Conservation (phyloP, 2,797 vertebrate genomes). For the Bradypodion pumilum region DNA sequence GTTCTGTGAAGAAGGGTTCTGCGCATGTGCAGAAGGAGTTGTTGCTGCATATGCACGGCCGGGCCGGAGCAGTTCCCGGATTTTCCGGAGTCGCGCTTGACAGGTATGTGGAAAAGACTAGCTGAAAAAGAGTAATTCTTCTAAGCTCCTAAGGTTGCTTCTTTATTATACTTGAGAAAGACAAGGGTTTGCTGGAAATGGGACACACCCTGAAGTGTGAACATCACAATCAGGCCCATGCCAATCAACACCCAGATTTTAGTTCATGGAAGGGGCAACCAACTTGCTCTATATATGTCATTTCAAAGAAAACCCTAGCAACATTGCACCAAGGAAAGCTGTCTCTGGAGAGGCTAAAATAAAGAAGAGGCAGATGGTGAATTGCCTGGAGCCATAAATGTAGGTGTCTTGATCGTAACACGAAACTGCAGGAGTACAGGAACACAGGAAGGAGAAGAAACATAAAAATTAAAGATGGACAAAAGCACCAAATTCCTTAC, state of each 20-base stretch:
- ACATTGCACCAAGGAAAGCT: neutral
- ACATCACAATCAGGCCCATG: neutral
- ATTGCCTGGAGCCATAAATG: constrained; percentile 3
- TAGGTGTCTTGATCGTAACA: constrained; percentile 1
- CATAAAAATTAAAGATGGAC: constrained; percentile 1
- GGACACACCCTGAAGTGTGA: neutral
- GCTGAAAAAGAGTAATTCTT: neutral
- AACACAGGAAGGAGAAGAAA: neutral
- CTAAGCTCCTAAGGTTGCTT: neutral
- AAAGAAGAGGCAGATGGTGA: constrained; percentile 5
- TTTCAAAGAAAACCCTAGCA: neutral
- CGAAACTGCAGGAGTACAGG: constrained; percentile 27
- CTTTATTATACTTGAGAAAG: neutral
- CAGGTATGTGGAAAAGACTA: no score
- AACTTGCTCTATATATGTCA: constrained; percentile 20
- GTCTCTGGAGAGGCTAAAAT: neutral
- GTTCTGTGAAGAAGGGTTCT: no score
- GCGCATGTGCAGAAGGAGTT: no score
- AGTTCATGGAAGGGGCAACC: neutral
- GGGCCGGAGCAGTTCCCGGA: no score
- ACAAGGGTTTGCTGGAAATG: neutral
- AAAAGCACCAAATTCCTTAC: constrained; percentile 34
- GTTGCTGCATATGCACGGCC: no score
- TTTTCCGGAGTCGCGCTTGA: no score
- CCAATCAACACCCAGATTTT: neutral